Evolutionary conservation across 2,113 vertebrate species (phyloP), one percentile per base, ranked within the genome.

Genomic region (Anser cygnoides): DNA sequence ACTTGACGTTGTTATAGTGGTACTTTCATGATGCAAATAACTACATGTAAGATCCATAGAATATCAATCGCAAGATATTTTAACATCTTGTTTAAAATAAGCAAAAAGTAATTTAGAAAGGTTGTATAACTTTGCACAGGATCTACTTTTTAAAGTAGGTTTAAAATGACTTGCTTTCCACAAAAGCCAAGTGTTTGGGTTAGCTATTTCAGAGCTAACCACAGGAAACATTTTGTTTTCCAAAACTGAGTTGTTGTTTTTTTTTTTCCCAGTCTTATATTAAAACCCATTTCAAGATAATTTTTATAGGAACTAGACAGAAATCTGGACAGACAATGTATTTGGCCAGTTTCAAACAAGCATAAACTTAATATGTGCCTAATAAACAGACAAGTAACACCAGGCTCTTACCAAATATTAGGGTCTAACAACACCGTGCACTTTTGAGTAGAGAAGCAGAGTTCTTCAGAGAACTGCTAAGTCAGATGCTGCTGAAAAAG

Each of bases 1-100:
- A n/a, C 59, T 76, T 54, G n/a, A 80, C 66, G 11, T 67, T 50
- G n/a, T 29, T 31, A 65, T 66, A 89, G 82, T 41, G 41, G 29
- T 41, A 75, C 11, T 52, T 86, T 84, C 90, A 25, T 75, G n/a
- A 86, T 78, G 65, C 46, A 81, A 90, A 96, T 93, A 59, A 52
- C 22, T 61, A 26, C 44, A 57, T 0, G 0, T 26, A 80, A 78
- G 15, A 18, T 9, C 26, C 72, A 55, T 57, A 65, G 57, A 88
- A 93, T 81, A 94, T 83, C 72, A 70, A 65, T 72, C 75, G 43
- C 10, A 77, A 46, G 66, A 2, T 71, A 57, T 93, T 86, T 81
- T 86, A 75, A 58, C 7, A 35, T 55, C 4, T 22, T 49, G 9
- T 72, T 92, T 87, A 57, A 94, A 89, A 84, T 13, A 5, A 92